Conservation (phyloP, 1,140 invertebrate genomes). For the Brachionus asplanchnoidis region DNA sequence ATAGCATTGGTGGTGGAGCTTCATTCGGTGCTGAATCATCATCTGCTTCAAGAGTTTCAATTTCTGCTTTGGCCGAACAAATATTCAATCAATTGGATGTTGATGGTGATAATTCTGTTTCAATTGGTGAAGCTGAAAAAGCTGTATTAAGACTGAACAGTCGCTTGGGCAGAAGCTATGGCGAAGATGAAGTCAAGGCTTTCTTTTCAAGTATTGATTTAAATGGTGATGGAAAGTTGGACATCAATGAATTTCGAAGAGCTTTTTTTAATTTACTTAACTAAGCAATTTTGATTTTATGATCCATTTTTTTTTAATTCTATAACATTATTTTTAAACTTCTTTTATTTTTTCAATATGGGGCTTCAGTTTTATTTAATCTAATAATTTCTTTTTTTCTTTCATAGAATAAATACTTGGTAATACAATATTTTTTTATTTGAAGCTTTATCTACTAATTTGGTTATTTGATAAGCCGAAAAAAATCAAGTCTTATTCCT, state of each 20-base stretch:
- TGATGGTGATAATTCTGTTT: background rate
- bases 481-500: too few species aligned
- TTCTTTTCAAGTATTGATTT: background rate
- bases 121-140: conserved; percentile 17
- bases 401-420: background rate
- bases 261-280: conserved; percentile 31
- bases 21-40: background rate
- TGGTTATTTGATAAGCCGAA: too few species aligned
- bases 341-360: background rate
- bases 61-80: background rate
- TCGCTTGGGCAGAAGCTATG: conserved; percentile 26
- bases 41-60: background rate
- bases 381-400: background rate
- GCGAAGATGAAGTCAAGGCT: conserved; percentile 35
- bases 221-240: conserved; percentile 5
- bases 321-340: background rate
- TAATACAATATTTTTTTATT: background rate
- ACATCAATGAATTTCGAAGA: conserved; percentile 9
- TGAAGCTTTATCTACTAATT: too few species aligned
- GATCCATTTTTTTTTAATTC: background rate
- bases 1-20: background rate
- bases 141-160: conserved; percentile 23
- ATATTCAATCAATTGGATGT: conserved; percentile 31
- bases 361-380: background rate
- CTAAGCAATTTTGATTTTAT: background rate